Conservation (phyloP, 2,113 vertebrate genomes). For the Pandion haliaetus region DNA sequence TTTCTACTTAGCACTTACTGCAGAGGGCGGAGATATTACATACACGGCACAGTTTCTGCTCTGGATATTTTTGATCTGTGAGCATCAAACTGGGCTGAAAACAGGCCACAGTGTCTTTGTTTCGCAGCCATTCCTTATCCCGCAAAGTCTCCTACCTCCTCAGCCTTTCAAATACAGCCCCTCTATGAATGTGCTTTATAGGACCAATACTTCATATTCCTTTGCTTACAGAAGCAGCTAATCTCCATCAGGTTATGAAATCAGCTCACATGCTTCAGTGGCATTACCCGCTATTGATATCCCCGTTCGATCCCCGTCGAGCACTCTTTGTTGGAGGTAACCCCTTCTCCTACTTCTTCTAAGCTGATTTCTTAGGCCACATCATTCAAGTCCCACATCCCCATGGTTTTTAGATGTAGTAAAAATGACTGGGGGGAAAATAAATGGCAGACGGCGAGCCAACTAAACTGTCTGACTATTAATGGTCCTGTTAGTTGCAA, state of each 20-base stretch:
- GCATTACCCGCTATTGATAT: background rate
- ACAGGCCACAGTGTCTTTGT: background rate
- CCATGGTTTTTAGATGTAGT: background rate
- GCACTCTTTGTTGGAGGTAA: conserved; percentile 35
- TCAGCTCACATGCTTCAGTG: conserved; percentile 29
- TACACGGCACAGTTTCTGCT: background rate
- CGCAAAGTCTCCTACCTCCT: background rate
- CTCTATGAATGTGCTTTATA: background rate
- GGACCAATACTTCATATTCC: background rate
- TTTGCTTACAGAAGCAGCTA: background rate
- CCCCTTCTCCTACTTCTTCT: background rate
- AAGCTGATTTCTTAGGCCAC: conserved; percentile 42
- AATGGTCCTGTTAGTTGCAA: conserved; percentile 39
- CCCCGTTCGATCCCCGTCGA: background rate
- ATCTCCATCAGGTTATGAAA: conserved; percentile 38
- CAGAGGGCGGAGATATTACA: background rate
- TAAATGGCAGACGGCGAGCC: background rate
- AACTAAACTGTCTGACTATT: conserved; percentile 40
- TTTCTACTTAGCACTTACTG: background rate
- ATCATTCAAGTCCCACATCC: background rate
- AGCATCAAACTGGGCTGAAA: background rate
- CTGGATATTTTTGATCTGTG: background rate
- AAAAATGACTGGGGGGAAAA: conserved; percentile 17
- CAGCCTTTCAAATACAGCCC: background rate
- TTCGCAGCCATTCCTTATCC: background rate